phyloP scores from a whole-genome alignment of 1,140 invertebrate species.

The Euura lappo region DNA sequence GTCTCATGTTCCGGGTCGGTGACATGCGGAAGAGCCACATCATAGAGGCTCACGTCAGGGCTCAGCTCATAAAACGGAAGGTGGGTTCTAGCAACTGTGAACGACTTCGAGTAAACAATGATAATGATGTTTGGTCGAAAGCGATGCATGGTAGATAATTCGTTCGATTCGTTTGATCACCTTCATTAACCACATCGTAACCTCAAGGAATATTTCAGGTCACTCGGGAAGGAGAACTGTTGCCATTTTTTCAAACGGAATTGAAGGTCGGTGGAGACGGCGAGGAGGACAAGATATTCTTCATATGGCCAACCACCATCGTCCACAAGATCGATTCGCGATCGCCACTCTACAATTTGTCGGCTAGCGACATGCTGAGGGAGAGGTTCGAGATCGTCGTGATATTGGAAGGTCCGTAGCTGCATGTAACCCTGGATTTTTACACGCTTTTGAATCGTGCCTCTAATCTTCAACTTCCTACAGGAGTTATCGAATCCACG shows the following conservation, averaged over 20 bases:
- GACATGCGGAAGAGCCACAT: constrained; percentile 99
- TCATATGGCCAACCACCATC: constrained; percentile 94
- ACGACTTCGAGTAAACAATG: too few species aligned
- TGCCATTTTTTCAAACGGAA: constrained; percentile 85
- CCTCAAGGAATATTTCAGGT: constrained; percentile 14
- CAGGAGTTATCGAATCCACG: constrained; percentile 80
- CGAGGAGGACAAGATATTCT: constrained; percentile 83
- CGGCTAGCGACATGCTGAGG: constrained; percentile 85
- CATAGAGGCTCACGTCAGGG: constrained; percentile 89
- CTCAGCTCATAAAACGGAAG: constrained; percentile 87
- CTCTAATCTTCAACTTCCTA: too few species aligned
- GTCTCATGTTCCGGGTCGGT: constrained; percentile 95
- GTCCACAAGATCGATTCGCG: constrained; percentile 81
- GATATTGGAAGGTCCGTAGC: constrained; percentile 84
- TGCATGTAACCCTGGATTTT: too few species aligned
- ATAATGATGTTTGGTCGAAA: too few species aligned
- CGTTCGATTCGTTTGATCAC: not conserved
- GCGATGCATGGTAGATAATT: too few species aligned
- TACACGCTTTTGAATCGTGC: too few species aligned
- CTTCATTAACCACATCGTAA: constrained; percentile 9
- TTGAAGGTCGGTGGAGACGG: constrained; percentile 83
- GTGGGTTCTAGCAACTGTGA: constrained; percentile 44
- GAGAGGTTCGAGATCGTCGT: constrained; percentile 96
- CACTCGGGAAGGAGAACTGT: constrained; percentile 87
- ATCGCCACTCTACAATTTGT: constrained; percentile 87